Percentiles rank a stretch among this genome's conserved stretches.
phyloP scores from a whole-genome alignment of 2,113 vertebrate genomes.

The Zonotrichia leucophrys region DNA sequence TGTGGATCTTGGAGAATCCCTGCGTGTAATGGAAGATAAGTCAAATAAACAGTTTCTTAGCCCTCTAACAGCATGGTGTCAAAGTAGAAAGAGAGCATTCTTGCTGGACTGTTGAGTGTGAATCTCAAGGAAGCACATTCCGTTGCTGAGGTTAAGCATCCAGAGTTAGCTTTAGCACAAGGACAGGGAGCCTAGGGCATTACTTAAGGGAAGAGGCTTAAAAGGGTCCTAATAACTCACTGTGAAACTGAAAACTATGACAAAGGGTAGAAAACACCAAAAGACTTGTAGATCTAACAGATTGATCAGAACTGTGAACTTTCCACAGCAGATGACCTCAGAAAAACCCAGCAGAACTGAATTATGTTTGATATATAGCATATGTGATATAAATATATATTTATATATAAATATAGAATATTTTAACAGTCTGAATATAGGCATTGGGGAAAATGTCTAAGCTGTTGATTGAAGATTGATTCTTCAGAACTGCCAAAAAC shows the following conservation, averaged over 20 bases:
- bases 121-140: not conserved
- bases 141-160: not conserved
- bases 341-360: not conserved
- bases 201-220: not conserved
- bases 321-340: not conserved
- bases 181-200: not conserved
- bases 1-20: not conserved
- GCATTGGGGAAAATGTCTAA: not conserved
- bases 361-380: not conserved
- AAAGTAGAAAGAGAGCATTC: not conserved
- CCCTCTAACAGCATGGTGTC: not conserved
- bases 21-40: not conserved
- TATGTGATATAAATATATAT: not conserved
- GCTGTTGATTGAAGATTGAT: not conserved
- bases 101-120: not conserved
- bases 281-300: not conserved
- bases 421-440: not conserved
- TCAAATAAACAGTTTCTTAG: not conserved
- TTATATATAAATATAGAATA: not conserved
- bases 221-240: not conserved
- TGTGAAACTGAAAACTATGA: not conserved
- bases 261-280: not conserved
- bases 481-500: slow-evolving; percentile 6
- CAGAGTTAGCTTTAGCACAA: not conserved
- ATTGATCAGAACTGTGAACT: not conserved